phyloP scores from a whole-genome alignment of 2,113 vertebrate species.

The Gambusia holbrooki region DNA sequence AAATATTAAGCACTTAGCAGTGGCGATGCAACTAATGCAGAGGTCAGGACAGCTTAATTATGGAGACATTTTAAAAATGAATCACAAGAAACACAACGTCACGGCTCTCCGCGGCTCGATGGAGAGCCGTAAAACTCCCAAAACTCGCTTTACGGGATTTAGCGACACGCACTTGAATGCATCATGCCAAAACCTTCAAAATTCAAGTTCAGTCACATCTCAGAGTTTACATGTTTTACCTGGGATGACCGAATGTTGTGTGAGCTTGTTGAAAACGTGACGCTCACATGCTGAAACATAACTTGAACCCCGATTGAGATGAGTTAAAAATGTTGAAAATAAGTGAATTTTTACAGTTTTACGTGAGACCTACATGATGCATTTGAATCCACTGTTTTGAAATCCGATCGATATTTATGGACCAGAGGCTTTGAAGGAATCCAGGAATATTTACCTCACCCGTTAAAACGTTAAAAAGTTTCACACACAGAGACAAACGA shows the following conservation, averaged over 20 bases:
- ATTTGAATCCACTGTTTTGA: too few relatives aligned
- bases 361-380: too few relatives aligned
- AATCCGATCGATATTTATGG: too few relatives aligned
- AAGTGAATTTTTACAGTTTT: too few relatives aligned
- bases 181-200: background rate
- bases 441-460: too few relatives aligned
- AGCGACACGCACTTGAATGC: background rate
- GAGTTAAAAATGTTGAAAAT: background rate
- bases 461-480: too few relatives aligned
- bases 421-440: too few relatives aligned
- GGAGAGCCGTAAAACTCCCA: too few relatives aligned
- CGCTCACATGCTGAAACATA: background rate
- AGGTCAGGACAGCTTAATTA: too few relatives aligned
- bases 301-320: background rate
- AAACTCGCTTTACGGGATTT: background rate
- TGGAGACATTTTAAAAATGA: background rate
- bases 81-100: too few relatives aligned
- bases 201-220: too few relatives aligned
- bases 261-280: background rate
- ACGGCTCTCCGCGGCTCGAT: background rate
- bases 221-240: background rate
- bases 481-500: too few relatives aligned
- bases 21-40: constrained; percentile 27
- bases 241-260: background rate
- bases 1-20: constrained; percentile 8